Percentiles rank a stretch among this genome's conserved stretches.
Evolutionary conservation across 2,797 vertebrate species (phyloP).

Genomic region (Neoniphon sammara): DNA sequence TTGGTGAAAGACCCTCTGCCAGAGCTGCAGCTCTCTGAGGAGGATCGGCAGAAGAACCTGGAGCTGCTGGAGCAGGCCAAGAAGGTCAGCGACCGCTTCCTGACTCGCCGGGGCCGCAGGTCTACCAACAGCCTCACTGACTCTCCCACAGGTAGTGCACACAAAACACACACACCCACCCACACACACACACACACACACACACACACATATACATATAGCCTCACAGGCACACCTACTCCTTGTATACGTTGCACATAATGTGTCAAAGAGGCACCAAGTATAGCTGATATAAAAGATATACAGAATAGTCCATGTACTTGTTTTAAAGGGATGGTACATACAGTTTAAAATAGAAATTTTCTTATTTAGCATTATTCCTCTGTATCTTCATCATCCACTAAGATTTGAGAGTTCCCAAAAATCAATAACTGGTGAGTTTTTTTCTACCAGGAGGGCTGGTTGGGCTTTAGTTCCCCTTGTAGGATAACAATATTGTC

Average conservation of each 20-base stretch:
- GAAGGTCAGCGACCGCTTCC: conserved; percentile 93
- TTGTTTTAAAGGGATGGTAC: no score
- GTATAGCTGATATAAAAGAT: no score
- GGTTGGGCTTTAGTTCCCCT: no score
- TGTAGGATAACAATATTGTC: no score
- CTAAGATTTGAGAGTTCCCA: no score
- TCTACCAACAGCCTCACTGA: conserved; percentile 90
- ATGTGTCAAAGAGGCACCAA: no score
- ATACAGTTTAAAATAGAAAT: no score
- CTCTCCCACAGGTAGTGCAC: conserved; percentile 86
- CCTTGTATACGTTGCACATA: background rate
- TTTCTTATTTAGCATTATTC: no score
- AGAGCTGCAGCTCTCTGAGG: conserved; percentile 91
- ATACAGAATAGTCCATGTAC: no score
- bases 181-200: background rate
- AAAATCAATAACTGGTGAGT: no score
- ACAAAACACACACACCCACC: background rate
- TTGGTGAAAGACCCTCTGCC: conserved; percentile 92
- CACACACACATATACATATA: background rate
- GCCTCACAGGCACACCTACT: background rate
- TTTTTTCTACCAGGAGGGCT: no score
- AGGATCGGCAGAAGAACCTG: conserved; percentile 95
- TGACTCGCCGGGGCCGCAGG: conserved; percentile 90
- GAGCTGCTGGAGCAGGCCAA: conserved; percentile 96
- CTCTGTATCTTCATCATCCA: no score